Percentiles rank a stretch among this genome's conserved stretches.
Evolutionary conservation across 2,113 vertebrate genomes (phyloP).

Genomic region (Brachypteracias leptosomus): DNA sequence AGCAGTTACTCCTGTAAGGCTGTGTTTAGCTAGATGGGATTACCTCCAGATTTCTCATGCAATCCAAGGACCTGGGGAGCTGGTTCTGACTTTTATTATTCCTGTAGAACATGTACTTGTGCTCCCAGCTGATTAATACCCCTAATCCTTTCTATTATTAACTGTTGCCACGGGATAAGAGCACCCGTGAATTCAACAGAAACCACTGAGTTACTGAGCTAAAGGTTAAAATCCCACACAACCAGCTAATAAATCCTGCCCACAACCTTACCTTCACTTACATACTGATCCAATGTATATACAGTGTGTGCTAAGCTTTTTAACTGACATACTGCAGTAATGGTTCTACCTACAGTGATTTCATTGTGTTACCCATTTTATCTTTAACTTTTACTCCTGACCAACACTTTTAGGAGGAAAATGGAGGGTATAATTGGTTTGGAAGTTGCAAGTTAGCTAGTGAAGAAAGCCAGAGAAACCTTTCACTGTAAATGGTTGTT

Average conservation of each 20-base stretch:
- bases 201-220: not conserved
- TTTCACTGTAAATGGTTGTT: slow-evolving; percentile 6
- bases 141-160: slow-evolving; percentile 48
- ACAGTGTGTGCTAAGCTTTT: not conserved
- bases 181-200: not conserved
- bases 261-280: not conserved
- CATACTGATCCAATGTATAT: not conserved
- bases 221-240: not conserved
- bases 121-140: slow-evolving; percentile 20
- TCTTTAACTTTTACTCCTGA: not conserved
- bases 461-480: slow-evolving; percentile 13
- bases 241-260: not conserved
- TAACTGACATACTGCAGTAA: not conserved
- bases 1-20: not conserved
- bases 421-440: not conserved
- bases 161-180: not conserved
- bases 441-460: slow-evolving; percentile 18
- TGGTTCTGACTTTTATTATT: slow-evolving; percentile 37
- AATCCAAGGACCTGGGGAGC: not conserved
- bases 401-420: not conserved
- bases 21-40: not conserved
- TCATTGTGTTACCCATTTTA: not conserved
- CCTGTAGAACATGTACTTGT: not conserved
- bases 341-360: not conserved
- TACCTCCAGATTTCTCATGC: slow-evolving; percentile 18